Base-by-base conservation (phyloP, 2,888 invertebrate genomes). In the Craniophora ligustri region DNA sequence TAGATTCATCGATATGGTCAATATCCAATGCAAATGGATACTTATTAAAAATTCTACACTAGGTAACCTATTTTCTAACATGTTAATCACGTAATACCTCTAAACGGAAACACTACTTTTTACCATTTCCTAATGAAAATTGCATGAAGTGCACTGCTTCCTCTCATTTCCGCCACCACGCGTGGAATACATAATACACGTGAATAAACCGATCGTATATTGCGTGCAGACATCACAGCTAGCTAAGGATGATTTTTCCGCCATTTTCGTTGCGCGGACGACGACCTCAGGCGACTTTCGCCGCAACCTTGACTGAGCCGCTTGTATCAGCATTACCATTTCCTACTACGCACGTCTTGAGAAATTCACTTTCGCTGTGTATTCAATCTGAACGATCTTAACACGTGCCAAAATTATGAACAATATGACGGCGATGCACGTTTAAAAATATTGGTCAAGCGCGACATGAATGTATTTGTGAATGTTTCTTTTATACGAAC, bases 301-400 rank as follows among this genome's bases (percentile, higher is more conserved):
- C 92, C 80, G 75, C 90, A 91, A 91, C 92, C 92, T 92, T 92
- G 92, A 91, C 89, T 86, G 71, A 73, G 74, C 79, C 71, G 71
- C 67, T 80, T 69, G 71, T 81, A 75, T 81, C 77, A 72, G 62
- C 76, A 84, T 84, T 84, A 84, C 73, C 76, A 84, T 88, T 91
- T 89, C 89, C 89, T 85, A 81, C 81, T 73, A 75, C 76, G 23
- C 40, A 75, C 76, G 80, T 76, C 74, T 78, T 81, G 85, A 87
- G 90, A 91, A 91, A 89, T 86, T 81, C 81, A 88, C 91, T 92
- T 92, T 92, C 91, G 88, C 89, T 85, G 67, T 79, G 81, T 71
- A 76, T 76, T 76, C 70, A 73, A 72, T 71, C 70, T 70, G 66
- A 61, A 57, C 41, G 65, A 32, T 67, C 53, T 47, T 14, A 31